Evolutionary conservation across 2,888 invertebrate genomes (phyloP), one percentile per base, ranked within the genome.

Genomic region (Idaea straminata): DNA sequence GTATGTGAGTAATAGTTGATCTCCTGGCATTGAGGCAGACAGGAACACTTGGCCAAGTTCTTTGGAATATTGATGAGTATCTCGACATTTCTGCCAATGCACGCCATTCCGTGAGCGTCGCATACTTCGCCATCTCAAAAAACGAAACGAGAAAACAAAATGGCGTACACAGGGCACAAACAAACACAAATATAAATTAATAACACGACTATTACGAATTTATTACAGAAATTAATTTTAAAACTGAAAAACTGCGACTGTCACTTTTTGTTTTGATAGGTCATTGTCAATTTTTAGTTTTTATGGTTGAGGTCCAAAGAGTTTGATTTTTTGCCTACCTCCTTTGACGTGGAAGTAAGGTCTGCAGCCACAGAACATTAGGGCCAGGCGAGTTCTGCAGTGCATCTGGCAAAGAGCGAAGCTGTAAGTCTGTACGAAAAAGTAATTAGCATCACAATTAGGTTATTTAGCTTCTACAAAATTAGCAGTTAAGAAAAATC

Each of bases 341-440:
- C 89, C 90, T 79, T 87, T 88, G 5, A 89, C 84, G 69, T 93
- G 89, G 74, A 94, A 94, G 73, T 87, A 93, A 0, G 94, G 94
- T 60, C 91, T 83, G 69, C 94, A 94, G 0, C 93, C 93, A 69
- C 94, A 94, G 67, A 93, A 92, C 85, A 91, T 88, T 6, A 88
- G 69, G 0, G 94, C 92, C 87, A 93, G 86, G 0, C 87, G 84
- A 65, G 85, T 93, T 0, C 94, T 86, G 73, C 94, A 94, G 64
- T 93, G 84, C 93, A 94, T 93, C 72, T 93, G 93, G 64, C 94
- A 94, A 0, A 94, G 78, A 1, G 92, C 91, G 72, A 94, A 94
- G 69, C 94, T 93, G 78, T 94, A 94, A 0, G 92, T 91, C 92
- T 93, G 82, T 25, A 25, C 25, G 3, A 78, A 81, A 65, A 13